These are phyloP conservation scores for Tor tambroides DNA, from an alignment of 2,113 vertebrate species.

Conservation along the genomic window DNA sequence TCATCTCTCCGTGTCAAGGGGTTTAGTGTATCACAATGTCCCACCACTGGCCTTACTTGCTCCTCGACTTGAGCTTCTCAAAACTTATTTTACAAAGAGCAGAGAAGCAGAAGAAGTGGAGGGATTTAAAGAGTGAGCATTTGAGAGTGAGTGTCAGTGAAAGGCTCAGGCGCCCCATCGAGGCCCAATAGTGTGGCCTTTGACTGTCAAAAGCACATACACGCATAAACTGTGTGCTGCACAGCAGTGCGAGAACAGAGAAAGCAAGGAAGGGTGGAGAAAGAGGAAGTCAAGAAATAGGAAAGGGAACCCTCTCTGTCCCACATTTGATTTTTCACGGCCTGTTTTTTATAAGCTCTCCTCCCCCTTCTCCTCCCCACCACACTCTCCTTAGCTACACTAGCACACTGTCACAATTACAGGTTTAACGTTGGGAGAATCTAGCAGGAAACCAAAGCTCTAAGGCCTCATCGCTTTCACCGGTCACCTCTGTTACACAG, in stretches of 20 bases:
- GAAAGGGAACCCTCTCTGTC: neutral
- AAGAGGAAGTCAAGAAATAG: neutral
- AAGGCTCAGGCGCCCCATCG: conserved; percentile 17
- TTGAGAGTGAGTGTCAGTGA: conserved; percentile 7
- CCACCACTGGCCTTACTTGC: conserved; percentile 24
- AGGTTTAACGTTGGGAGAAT: neutral
- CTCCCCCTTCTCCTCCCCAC: neutral
- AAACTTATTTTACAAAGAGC: conserved; percentile 35
- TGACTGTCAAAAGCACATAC: conserved; percentile 34
- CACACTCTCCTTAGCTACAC: neutral
- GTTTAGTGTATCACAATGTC: conserved; percentile 39
- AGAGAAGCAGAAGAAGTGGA: conserved; percentile 6
- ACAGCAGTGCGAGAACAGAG: neutral
- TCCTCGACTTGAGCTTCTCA: conserved; percentile 28
- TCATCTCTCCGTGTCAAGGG: conserved; percentile 9
- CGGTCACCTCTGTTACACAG: neutral
- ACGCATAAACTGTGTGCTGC: conserved; percentile 1
- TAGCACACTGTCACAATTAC: neutral
- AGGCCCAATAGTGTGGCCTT: conserved; percentile 7
- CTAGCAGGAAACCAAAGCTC: neutral
- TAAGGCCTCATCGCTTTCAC: neutral
- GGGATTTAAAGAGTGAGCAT: conserved; percentile 27
- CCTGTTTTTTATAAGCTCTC: neutral
- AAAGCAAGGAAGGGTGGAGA: neutral
- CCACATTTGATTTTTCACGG: conserved; percentile 5